Percentiles rank a stretch among this genome's conserved stretches.
phyloP scores from a whole-genome alignment of 2,797 vertebrate species.

The Gorsachius magnificus region DNA sequence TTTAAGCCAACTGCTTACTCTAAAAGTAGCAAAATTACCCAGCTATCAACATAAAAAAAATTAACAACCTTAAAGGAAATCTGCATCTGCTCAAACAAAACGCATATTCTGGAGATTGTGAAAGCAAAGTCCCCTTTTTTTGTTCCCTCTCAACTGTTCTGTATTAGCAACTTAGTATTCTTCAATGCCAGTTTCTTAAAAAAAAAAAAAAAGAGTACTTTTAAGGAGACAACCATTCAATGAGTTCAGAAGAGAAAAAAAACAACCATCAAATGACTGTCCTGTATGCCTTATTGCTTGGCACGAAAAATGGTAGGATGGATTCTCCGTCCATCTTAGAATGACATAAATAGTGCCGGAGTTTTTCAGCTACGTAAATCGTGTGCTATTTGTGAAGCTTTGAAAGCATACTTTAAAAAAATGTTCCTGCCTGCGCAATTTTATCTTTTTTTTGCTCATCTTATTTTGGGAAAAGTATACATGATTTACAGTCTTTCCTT shows the following conservation, averaged over 20 bases:
- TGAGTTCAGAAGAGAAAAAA: not conserved
- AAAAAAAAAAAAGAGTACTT: not conserved
- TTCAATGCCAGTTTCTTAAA: not conserved
- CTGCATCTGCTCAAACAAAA: not conserved
- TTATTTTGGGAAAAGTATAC: not conserved
- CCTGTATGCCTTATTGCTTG: not conserved
- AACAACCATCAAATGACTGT: not conserved
- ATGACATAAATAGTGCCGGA: not conserved
- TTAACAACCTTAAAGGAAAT: not conserved
- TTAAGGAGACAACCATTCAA: not conserved
- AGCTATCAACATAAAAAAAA: not conserved
- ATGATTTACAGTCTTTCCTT: not conserved
- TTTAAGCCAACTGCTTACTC: conserved; percentile 24
- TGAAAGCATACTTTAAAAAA: not conserved
- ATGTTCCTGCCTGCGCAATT: not conserved
- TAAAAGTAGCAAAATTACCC: conserved; percentile 1
- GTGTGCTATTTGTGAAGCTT: not conserved
- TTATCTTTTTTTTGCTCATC: not conserved
- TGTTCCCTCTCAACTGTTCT: not conserved
- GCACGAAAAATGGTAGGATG: conserved; percentile 11
- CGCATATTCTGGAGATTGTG: not conserved
- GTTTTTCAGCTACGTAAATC: not conserved
- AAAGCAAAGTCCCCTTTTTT: conserved; percentile 3
- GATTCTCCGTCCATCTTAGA: conserved; percentile 51
- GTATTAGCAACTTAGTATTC: not conserved